These are phyloP conservation scores for Porites lutea DNA, from an alignment of 64 coral and sea anemone species.

Conservation along the genomic window DNA sequence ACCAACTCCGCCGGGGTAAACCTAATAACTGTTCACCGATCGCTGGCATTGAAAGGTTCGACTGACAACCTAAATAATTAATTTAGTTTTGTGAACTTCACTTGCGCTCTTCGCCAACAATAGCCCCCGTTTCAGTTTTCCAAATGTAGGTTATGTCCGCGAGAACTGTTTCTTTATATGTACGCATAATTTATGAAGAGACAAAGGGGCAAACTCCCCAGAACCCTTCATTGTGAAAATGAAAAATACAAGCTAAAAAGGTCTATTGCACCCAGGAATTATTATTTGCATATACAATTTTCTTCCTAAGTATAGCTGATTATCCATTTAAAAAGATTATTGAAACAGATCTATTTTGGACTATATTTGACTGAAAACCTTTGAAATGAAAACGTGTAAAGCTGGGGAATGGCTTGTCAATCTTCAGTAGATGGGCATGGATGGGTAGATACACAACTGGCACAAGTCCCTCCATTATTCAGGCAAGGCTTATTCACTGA, in stretches of 20 bases:
- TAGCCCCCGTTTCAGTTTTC: neutral
- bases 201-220: neutral
- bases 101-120: neutral
- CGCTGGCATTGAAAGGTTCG: neutral
- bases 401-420: neutral
- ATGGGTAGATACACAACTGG: neutral
- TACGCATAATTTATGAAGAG: neutral
- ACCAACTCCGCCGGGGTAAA: neutral
- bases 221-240: neutral
- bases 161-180: neutral
- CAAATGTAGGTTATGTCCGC: neutral
- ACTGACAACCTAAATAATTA: neutral
- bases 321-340: neutral
- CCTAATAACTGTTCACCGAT: neutral
- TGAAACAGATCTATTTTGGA: neutral
- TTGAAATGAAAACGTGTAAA: neutral
- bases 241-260: neutral
- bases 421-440: neutral
- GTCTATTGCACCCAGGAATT: neutral
- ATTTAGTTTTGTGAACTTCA: neutral
- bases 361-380: neutral
- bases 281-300: neutral
- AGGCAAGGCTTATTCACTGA: neutral
- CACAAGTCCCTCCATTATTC: neutral
- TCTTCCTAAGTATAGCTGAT: slow-evolving; percentile 1